Evolutionary conservation across 2,113 vertebrate species (phyloP).

Genomic region (Nothobranchius furzeri): DNA sequence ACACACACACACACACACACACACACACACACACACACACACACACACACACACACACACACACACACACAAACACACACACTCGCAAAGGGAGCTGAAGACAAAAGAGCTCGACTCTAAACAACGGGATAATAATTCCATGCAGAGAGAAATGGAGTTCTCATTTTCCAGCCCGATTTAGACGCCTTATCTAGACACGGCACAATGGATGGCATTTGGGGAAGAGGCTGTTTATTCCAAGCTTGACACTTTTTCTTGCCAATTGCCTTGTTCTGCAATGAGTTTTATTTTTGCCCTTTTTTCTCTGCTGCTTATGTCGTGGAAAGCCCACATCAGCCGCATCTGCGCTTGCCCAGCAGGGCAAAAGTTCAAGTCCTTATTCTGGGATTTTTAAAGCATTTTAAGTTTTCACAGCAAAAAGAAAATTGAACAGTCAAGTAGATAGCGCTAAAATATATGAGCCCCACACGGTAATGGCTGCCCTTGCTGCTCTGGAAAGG

Average conservation of each 20-base stretch:
- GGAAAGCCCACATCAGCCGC: constrained; percentile 47
- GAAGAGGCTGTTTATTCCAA: constrained; percentile 77
- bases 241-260: constrained; percentile 75
- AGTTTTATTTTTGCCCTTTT: constrained; percentile 16
- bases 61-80: constrained; percentile 30
- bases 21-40: constrained; percentile 33
- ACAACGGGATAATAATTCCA: constrained; percentile 84
- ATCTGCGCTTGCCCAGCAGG: constrained; percentile 17
- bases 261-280: constrained; percentile 69
- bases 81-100: constrained; percentile 60
- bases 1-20: constrained; percentile 33
- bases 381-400: constrained; percentile 42
- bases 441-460: constrained; percentile 70
- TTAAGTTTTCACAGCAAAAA: constrained; percentile 71
- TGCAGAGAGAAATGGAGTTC: constrained; percentile 79
- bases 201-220: constrained; percentile 82
- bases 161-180: constrained; percentile 79
- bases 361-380: constrained; percentile 39
- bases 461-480: constrained; percentile 50
- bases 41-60: constrained; percentile 26
- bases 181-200: constrained; percentile 80
- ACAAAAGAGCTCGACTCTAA: constrained; percentile 79
- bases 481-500: constrained; percentile 44
- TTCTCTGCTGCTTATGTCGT: constrained; percentile 45
- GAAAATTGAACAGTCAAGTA: constrained; percentile 70